Conservation (phyloP, 2,888 invertebrate genomes). For the Schrankia costaestrigalis region DNA sequence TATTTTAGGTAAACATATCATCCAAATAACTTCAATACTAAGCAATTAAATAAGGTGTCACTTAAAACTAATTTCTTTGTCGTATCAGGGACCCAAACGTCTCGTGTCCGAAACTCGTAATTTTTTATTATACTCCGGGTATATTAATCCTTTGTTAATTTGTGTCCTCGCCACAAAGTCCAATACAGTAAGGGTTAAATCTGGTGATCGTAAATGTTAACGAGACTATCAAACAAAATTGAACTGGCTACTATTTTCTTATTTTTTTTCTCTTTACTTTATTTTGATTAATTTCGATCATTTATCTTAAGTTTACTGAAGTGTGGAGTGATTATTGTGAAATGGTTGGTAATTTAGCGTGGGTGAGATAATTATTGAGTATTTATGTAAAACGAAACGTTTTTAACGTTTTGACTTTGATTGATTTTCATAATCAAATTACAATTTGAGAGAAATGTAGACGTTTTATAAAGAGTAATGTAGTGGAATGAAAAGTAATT, state of each 20-base stretch:
- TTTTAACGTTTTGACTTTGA: constrained; percentile 50
- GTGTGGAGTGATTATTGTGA: constrained; percentile 44
- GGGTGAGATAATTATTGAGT: constrained; percentile 50
- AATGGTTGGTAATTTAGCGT: constrained; percentile 54
- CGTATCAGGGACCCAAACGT: background rate
- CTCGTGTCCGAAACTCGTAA: background rate
- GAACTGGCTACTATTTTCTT: constrained; percentile 13
- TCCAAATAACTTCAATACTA: too few relatives aligned
- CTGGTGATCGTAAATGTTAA: constrained; percentile 33
- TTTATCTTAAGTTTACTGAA: constrained; percentile 48
- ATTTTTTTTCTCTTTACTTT: constrained; percentile 10
- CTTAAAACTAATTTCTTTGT: too few relatives aligned
- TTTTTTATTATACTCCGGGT: constrained; percentile 16
- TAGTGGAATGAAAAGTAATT: too few relatives aligned
- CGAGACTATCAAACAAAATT: constrained; percentile 18
- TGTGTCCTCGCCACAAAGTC: constrained; percentile 24
- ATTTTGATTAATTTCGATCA: constrained; percentile 30
- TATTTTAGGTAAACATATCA: too few relatives aligned
- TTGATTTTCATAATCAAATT: constrained; percentile 65
- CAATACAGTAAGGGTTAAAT: constrained; percentile 21
- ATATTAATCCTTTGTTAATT: constrained; percentile 29
- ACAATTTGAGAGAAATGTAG: constrained; percentile 24
- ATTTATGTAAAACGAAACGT: constrained; percentile 45
- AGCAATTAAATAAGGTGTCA: too few relatives aligned
- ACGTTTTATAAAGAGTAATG: too few relatives aligned